Percentiles rank a stretch among this genome's conserved stretches.
These are phyloP conservation scores for Hippopotamus amphibius DNA, from an alignment of 2,113 vertebrate genomes.

Conservation along the genomic window DNA sequence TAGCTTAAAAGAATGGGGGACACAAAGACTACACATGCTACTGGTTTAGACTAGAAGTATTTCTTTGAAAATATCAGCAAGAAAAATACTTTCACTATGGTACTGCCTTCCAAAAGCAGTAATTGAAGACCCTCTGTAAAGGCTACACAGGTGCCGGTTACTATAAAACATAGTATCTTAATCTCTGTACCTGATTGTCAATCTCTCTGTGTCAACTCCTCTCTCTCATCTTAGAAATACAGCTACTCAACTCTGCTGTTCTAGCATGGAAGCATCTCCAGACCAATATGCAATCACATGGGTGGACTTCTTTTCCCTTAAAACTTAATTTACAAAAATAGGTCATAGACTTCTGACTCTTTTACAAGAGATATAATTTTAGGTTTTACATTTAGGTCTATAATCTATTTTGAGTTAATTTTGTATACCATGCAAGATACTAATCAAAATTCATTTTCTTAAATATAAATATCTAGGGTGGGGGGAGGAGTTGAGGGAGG, in stretches of 20 bases:
- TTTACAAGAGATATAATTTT: not conserved
- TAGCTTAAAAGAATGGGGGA: not conserved
- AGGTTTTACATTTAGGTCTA: not conserved
- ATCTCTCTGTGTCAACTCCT: not conserved
- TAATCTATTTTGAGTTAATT: not conserved
- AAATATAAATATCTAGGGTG: not conserved
- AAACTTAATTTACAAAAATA: not conserved
- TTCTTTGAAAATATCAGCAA: not conserved
- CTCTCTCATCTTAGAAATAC: not conserved
- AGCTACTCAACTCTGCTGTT: not conserved
- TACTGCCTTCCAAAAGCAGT: not conserved
- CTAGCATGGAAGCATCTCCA: not conserved
- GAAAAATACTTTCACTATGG: not conserved
- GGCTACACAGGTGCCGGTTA: not conserved
- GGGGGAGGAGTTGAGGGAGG: too few relatives aligned
- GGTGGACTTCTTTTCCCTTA: not conserved
- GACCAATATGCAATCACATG: not conserved
- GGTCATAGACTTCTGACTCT: not conserved
- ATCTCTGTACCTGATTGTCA: not conserved
- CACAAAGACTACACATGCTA: not conserved
- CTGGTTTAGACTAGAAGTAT: not conserved
- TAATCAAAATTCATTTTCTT: slow-evolving; percentile 9
- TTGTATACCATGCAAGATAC: not conserved
- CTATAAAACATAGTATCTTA: not conserved
- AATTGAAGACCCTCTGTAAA: not conserved